Conservation (phyloP, 2,113 vertebrate species). For the Chlorocebus sabaeus region DNA sequence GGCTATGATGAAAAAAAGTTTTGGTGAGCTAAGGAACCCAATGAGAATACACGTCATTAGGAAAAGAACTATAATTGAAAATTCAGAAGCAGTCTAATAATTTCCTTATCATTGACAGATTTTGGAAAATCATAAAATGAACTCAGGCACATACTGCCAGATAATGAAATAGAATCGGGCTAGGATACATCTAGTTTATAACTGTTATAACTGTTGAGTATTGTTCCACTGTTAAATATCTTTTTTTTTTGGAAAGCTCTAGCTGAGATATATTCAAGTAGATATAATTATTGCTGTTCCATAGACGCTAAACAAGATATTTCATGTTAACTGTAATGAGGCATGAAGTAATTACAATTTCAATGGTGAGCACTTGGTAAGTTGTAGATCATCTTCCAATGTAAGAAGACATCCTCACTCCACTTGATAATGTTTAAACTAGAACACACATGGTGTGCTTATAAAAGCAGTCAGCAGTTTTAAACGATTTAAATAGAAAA, state of each 20-base stretch:
- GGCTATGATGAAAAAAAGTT: background rate
- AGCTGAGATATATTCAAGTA: constrained; percentile 36
- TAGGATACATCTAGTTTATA: background rate
- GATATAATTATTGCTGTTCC: background rate
- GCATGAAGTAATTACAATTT: background rate
- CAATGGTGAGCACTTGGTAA: background rate
- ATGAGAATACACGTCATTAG: background rate
- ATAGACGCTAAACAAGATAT: background rate
- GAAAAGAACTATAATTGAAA: background rate
- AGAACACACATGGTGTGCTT: background rate
- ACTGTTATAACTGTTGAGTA: background rate
- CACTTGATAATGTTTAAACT: background rate
- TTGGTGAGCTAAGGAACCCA: background rate
- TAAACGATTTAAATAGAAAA: background rate
- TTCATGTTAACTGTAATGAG: constrained; percentile 6
- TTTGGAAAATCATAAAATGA: background rate
- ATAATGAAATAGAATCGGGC: background rate
- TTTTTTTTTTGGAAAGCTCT: background rate
- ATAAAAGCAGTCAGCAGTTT: background rate
- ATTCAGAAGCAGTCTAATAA: background rate
- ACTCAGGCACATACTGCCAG: background rate
- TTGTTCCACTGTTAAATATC: background rate
- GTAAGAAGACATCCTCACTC: background rate
- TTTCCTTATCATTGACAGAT: background rate
- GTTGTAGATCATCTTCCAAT: background rate